phyloP scores from a whole-genome alignment of 2,797 vertebrate genomes.

The Sarcophilus harrisii region DNA sequence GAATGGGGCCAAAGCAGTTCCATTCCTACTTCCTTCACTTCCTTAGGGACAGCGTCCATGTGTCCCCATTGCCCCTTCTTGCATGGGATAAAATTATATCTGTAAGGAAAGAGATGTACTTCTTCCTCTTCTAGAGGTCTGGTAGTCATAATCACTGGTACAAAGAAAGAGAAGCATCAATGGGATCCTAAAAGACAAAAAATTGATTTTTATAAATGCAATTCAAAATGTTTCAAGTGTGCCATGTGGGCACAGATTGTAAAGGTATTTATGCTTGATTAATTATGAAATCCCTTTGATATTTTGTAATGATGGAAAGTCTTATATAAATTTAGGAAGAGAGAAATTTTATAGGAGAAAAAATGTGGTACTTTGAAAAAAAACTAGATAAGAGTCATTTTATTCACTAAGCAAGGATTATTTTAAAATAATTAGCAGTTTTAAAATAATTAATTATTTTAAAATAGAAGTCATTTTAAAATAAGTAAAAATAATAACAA shows the following conservation, averaged over 20 bases:
- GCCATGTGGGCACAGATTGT: no score
- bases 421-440: neutral
- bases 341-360: neutral
- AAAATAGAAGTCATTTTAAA: neutral
- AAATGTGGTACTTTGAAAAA: neutral
- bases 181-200: neutral
- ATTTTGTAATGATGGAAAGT: neutral
- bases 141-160: neutral
- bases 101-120: neutral
- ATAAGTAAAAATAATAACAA: neutral
- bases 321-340: neutral
- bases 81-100: fast-evolving
- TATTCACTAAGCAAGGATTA: neutral
- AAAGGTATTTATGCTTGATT: neutral
- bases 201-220: neutral
- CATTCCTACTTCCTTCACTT: neutral
- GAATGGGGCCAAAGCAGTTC: neutral
- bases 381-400: neutral
- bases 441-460: neutral
- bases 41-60: neutral
- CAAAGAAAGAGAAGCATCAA: neutral
- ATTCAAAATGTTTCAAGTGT: neutral
- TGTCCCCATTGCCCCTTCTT: fast-evolving
- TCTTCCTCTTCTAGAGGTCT: neutral
- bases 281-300: neutral